Percentiles rank a stretch among this genome's conserved stretches.
These are phyloP conservation scores for Notodonta dromedarius DNA, from an alignment of 2,888 invertebrate species.

Conservation along the genomic window DNA sequence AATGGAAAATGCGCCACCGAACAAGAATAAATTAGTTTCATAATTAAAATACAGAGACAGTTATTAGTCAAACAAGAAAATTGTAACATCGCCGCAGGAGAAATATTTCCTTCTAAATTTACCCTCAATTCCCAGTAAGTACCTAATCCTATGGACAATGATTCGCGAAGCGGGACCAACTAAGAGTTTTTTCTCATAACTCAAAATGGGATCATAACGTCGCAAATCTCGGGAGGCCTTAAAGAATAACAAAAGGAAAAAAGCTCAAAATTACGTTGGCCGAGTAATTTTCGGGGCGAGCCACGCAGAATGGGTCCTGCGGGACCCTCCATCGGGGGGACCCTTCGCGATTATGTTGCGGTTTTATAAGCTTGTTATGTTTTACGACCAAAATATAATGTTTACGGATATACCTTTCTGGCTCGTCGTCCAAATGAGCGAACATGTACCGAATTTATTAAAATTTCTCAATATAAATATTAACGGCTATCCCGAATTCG, in stretches of 20 bases:
- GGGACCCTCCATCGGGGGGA: slow-evolving; percentile 68
- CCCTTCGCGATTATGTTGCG: slow-evolving; percentile 77
- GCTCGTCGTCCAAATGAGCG: slow-evolving; percentile 47
- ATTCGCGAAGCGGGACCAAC: slow-evolving; percentile 69
- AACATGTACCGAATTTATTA: slow-evolving; percentile 47
- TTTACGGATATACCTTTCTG: slow-evolving; percentile 65
- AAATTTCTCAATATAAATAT: slow-evolving; percentile 47
- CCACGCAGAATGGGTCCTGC: slow-evolving; percentile 69
- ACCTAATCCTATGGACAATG: slow-evolving; percentile 77
- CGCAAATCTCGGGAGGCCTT: slow-evolving; percentile 75
- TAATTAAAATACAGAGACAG: slow-evolving; percentile 25
- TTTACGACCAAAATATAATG: slow-evolving; percentile 73
- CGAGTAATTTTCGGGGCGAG: slow-evolving; percentile 81
- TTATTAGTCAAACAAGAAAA: slow-evolving; percentile 34
- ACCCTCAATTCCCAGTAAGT: slow-evolving; percentile 57
- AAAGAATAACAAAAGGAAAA: slow-evolving; percentile 81
- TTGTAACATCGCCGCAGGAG: slow-evolving; percentile 31
- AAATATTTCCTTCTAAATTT: slow-evolving; percentile 43
- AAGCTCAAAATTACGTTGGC: slow-evolving; percentile 79
- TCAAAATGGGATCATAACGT: slow-evolving; percentile 83
- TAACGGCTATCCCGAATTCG: slow-evolving; percentile 27
- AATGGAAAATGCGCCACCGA: slow-evolving; percentile 9
- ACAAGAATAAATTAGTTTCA: slow-evolving; percentile 20
- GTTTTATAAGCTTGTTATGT: slow-evolving; percentile 82
- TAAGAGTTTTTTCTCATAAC: slow-evolving; percentile 81